These are phyloP conservation scores for Mormoops blainvillei DNA, from an alignment of 2,113 vertebrate species.

Conservation along the genomic window DNA sequence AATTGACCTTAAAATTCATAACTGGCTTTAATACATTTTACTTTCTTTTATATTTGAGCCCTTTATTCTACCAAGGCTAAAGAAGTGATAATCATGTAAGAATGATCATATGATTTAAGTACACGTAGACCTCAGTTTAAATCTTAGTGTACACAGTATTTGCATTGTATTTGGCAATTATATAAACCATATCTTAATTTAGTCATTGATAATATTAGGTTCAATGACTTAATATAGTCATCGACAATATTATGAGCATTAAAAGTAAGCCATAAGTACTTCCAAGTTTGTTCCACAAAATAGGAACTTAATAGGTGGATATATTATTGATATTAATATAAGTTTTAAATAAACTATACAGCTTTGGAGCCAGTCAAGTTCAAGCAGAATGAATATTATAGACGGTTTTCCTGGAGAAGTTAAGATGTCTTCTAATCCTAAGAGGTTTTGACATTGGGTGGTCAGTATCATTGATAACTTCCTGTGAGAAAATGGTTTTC, in stretches of 20 bases:
- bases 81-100: background rate
- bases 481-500: background rate
- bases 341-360: background rate
- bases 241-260: background rate
- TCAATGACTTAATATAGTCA: no score
- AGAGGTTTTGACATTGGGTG: background rate
- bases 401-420: background rate
- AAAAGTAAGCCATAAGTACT: background rate
- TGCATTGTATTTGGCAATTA: background rate
- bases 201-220: background rate
- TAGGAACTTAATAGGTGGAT: background rate
- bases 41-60: background rate
- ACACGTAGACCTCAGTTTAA: background rate
- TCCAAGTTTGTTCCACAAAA: no score
- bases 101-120: background rate
- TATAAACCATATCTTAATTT: background rate
- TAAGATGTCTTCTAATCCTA: background rate
- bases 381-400: background rate
- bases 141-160: background rate
- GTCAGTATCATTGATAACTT: background rate
- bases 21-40: background rate
- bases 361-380: background rate
- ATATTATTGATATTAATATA: background rate
- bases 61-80: background rate
- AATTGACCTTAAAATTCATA: background rate